Evolutionary conservation across 1,140 invertebrate genomes (phyloP).

Genomic region (Phthorimaea operculella): DNA sequence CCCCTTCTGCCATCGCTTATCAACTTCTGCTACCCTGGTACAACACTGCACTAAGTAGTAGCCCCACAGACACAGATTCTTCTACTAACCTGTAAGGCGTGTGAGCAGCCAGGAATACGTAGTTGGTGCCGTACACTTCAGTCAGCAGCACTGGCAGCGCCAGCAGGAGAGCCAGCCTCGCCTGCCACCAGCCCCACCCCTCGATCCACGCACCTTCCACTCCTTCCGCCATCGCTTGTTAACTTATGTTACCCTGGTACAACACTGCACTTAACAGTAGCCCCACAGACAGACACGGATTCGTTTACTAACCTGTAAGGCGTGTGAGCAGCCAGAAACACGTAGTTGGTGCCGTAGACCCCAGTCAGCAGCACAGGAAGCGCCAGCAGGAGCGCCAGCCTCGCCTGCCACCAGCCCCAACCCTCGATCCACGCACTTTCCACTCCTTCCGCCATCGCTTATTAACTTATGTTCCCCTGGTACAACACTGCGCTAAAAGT

Average conservation of each 20-base stretch:
- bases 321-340: slow-evolving; percentile 69
- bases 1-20: neutral
- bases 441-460: neutral
- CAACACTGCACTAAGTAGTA: too few relatives aligned
- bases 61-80: too few relatives aligned
- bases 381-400: slow-evolving; percentile 46
- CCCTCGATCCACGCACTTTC: slow-evolving; percentile 27
- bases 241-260: neutral
- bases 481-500: too few relatives aligned
- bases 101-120: slow-evolving; percentile 71
- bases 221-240: neutral
- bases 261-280: too few relatives aligned
- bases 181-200: slow-evolving; percentile 51
- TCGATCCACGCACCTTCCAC: slow-evolving; percentile 22
- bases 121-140: slow-evolving; percentile 71
- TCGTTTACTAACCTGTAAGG: slow-evolving; percentile 55
- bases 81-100: slow-evolving; percentile 47
- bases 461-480: neutral
- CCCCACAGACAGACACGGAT: too few relatives aligned
- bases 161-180: slow-evolving; percentile 49
- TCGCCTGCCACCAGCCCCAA: slow-evolving; percentile 50
- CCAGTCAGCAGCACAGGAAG: too few relatives aligned
- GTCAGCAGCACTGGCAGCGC: slow-evolving; percentile 70
- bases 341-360: slow-evolving; percentile 71
- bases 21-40: neutral